A percentile compares a stretch with the other conserved stretches of the same genome.
Evolutionary conservation across 2,888 invertebrate species (phyloP).

Genomic region (Eurytoma californica): DNA sequence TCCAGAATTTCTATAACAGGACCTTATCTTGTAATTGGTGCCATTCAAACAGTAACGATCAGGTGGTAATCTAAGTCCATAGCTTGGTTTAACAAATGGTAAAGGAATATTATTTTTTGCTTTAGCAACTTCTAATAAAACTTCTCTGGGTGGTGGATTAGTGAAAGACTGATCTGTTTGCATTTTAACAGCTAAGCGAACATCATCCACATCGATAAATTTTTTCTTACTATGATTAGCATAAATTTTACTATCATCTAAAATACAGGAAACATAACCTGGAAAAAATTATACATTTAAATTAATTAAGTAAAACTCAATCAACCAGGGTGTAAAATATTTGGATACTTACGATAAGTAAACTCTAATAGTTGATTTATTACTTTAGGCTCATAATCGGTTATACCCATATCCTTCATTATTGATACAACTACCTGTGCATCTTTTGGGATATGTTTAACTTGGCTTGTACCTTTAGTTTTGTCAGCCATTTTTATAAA

Average conservation of each 20-base stretch:
- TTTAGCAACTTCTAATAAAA: constrained; percentile 90
- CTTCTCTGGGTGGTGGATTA: constrained; percentile 93
- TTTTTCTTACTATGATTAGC: constrained; percentile 96
- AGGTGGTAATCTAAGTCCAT: constrained; percentile 94
- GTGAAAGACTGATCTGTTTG: constrained; percentile 93
- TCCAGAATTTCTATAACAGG: constrained; percentile 63
- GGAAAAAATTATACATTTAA: background rate
- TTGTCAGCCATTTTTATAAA: constrained; percentile 75
- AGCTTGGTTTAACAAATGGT: constrained; percentile 93
- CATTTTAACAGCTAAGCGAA: constrained; percentile 92
- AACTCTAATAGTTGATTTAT: constrained; percentile 97
- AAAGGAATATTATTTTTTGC: constrained; percentile 92
- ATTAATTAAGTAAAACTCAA: background rate
- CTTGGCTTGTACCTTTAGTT: constrained; percentile 73
- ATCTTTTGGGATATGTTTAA: constrained; percentile 92
- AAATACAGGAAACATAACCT: constrained; percentile 91
- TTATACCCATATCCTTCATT: constrained; percentile 95
- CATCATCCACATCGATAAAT: constrained; percentile 93
- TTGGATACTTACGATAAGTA: constrained; percentile 84
- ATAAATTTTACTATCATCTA: constrained; percentile 94
- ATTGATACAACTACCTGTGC: constrained; percentile 97
- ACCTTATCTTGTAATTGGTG: constrained; percentile 85
- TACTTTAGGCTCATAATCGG: constrained; percentile 95
- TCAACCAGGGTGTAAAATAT: background rate
- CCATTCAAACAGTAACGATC: constrained; percentile 94